These are phyloP conservation scores for Sterrhoptilus dennistouni DNA, from an alignment of 2,113 vertebrate genomes.

Conservation along the genomic window DNA sequence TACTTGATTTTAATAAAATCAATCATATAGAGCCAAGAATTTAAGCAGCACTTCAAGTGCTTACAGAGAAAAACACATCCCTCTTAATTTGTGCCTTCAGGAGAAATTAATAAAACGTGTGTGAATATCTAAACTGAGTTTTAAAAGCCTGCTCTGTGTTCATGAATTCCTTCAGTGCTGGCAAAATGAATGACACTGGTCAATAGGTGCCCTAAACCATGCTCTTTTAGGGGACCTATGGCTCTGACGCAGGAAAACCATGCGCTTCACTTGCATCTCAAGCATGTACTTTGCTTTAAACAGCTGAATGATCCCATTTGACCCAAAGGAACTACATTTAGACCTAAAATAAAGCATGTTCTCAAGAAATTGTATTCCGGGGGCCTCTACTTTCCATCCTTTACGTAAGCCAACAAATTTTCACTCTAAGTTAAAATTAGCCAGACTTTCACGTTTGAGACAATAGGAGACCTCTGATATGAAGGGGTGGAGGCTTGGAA, in stretches of 20 bases:
- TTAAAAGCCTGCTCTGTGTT: not conserved
- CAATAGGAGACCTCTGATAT: not conserved
- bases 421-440: not conserved
- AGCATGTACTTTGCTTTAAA: not conserved
- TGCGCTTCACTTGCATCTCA: not conserved
- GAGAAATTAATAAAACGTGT: not conserved
- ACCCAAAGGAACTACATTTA: not conserved
- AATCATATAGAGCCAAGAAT: conserved; percentile 40
- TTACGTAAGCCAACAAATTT: not conserved
- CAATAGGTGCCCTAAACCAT: not conserved
- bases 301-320: not conserved
- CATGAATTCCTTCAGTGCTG: not conserved
- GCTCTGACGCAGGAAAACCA: not conserved
- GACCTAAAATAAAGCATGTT: not conserved
- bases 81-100: conserved; percentile 5
- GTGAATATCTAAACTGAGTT: not conserved
- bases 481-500: not conserved
- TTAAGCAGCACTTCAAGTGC: not conserved
- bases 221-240: not conserved
- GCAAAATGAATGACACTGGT: not conserved
- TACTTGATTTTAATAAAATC: conserved; percentile 48
- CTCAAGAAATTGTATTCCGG: not conserved
- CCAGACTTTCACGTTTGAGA: not conserved
- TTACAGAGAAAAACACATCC: conserved; percentile 24
- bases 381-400: not conserved